Evolutionary conservation across 2,797 vertebrate species (phyloP), one percentile per base, ranked within the genome.

Genomic region (Sebastes variabilis): DNA sequence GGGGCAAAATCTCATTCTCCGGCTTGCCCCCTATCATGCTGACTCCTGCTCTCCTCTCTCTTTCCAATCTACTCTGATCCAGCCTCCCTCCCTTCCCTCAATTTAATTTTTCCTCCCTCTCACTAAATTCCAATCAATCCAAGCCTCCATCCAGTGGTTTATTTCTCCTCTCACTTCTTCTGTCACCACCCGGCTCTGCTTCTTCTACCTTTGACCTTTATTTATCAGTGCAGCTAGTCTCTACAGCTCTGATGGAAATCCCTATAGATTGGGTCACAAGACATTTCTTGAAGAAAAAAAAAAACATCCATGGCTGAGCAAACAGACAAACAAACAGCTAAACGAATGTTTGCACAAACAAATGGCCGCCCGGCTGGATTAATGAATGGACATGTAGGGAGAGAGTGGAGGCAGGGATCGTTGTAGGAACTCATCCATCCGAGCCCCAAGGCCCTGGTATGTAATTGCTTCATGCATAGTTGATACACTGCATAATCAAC

Each of bases 381-480:
- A 93, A 93, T 93, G 82, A 92, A 92, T 75, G 88, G 85, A 92
- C 76, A 81, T 77, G 81, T 71, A 82, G 73, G 77, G 65, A 78
- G 65, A 73, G 72, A 86, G 68, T 18, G 62, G 64, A 82, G 75
- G 60, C 65, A 78, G 60, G 79, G 69, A 89, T 80, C 32, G 38
- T 79, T 86, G 76, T 62, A 89, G 77, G 69, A 92, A 87, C 90
- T 87, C 86, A 88, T 87, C 72, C 89, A 90, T 87, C 85, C 69
- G 24, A 83, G 85, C 92, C 93, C 82, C 67, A 77, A 78, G 92
- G 91, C 89, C 78, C 25, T 58, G 56, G 34, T 69, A 84, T 88
- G 87, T 94, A 93, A 93, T 95, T 93, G 89, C 89, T 94, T 94
- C 93, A 94, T 93, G 90, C 94, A 93, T 94, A 93, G 90, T 94